Base-by-base conservation (phyloP, 2,888 invertebrate species). In the Luffia ferchaultella region DNA sequence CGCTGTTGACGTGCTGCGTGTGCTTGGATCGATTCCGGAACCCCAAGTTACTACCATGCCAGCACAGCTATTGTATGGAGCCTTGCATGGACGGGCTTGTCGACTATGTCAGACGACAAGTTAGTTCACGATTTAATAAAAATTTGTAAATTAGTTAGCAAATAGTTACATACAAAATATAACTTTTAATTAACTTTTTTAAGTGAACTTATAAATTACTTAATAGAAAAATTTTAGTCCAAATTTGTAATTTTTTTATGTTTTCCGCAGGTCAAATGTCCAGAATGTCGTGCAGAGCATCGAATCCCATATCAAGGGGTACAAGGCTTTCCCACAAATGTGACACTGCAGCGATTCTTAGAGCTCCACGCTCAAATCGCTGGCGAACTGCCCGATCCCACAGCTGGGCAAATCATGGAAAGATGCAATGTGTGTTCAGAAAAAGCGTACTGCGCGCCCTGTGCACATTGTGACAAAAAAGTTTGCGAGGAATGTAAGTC, bases 31-130 rank as follows among this genome's bases (percentile, higher is more conserved):
- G 98, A 67, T 99, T 93, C 84, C 88, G 95, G 66, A 96, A 96
- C 74, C 99, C 99, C n/a, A 98, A 98, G 85, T 87, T 99, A 70
- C 83, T 99, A 71, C 98, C 98, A 90, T 98, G 98, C 76, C 98
- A 99, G 87, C 99, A 99, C 89, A 98, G 98, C 65, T 98, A 96
- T 83, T 99, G 99, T 73, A 95, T 96, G 93, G 96, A 97, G 69
- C 98, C 98, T 50, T 99, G 99, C 78, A 93, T 99, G 90, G 97
- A 98, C 79, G 96, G 97, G 58, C 88, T 98, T 48, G 95, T 97
- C 68, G 96, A 97, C 84, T 96, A 96, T 74, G 96, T 96, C 59
- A 88, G 95, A 60, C 87, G 96, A 82, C 96, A 96, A 89, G 93
- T 93, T 77, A 73, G 48, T 19, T 47, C 20, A 20, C 20, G 5